phyloP scores from a whole-genome alignment of 2,888 invertebrate genomes.

The Amphipoea oculea region DNA sequence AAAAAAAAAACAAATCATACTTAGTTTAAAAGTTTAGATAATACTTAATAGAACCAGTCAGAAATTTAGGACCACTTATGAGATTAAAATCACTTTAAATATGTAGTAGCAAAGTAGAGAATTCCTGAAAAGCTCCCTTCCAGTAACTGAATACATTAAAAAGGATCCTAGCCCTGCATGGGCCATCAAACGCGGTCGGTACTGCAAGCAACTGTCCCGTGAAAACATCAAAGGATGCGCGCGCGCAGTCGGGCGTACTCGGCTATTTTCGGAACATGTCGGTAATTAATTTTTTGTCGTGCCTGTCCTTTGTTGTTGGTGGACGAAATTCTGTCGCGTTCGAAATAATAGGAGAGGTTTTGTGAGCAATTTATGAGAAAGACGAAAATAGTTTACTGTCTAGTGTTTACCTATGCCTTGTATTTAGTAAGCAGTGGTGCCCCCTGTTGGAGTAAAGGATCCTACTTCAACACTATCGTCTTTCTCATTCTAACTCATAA shows the following conservation, averaged over 20 bases:
- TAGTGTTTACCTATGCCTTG: conserved; percentile 9
- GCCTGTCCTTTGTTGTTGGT: conserved; percentile 79
- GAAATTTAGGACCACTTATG: neutral
- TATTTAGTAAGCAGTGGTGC: neutral
- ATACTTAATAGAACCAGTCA: neutral
- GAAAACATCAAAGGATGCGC: conserved; percentile 81
- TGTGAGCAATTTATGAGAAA: conserved; percentile 54
- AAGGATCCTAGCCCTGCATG: conserved; percentile 49
- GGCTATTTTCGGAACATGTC: conserved; percentile 81
- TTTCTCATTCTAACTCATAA: too few species aligned
- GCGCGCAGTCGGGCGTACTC: conserved; percentile 65
- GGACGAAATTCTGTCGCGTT: conserved; percentile 63
- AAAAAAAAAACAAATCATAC: too few species aligned
- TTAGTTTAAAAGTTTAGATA: neutral
- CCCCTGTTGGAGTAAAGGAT: neutral
- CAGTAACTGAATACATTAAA: conserved; percentile 38
- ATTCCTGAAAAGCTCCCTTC: conserved; percentile 33
- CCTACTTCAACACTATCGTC: too few species aligned
- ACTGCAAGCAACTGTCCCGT: conserved; percentile 63
- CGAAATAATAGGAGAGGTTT: conserved; percentile 47
- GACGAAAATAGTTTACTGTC: conserved; percentile 28
- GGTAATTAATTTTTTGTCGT: conserved; percentile 87
- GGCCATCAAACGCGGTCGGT: conserved; percentile 58
- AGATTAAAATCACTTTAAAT: neutral
- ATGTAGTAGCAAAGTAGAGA: neutral